A percentile compares a stretch with the other conserved stretches of the same genome.
These are phyloP conservation scores for Noturus placidus DNA, from an alignment of 2,113 vertebrate species.

Conservation along the genomic window DNA sequence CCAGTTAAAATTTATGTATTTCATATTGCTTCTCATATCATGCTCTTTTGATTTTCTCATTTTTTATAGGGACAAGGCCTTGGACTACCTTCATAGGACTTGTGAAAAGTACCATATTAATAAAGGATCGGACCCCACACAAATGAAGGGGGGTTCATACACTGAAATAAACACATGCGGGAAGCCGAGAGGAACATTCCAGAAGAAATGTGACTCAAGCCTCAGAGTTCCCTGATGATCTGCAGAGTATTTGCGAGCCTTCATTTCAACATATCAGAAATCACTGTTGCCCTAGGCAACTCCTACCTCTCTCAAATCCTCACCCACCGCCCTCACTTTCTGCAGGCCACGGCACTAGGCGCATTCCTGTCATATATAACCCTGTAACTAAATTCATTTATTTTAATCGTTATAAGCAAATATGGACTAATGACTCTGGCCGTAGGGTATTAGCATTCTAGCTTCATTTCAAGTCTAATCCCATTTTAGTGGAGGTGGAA, in stretches of 20 bases:
- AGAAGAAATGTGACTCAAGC: constrained; percentile 42
- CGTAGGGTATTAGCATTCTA: constrained; percentile 19
- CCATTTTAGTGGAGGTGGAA: not conserved
- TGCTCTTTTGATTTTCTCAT: constrained; percentile 39
- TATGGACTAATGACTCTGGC: constrained; percentile 14
- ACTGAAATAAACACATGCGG: constrained; percentile 36
- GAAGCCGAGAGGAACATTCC: constrained; percentile 55
- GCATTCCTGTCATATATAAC: constrained; percentile 6
- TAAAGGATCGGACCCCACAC: constrained; percentile 28
- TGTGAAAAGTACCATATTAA: constrained; percentile 39
- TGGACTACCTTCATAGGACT: constrained; percentile 43
- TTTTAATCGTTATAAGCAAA: constrained; percentile 25
- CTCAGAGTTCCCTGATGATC: constrained; percentile 39
- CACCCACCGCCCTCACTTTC: not conserved
- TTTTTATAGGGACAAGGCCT: constrained; percentile 44
- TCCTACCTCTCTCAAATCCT: constrained; percentile 16
- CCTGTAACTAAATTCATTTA: constrained; percentile 22
- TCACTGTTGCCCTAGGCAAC: constrained; percentile 26
- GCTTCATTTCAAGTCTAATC: constrained; percentile 27
- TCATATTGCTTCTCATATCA: constrained; percentile 38
- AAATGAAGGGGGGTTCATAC: constrained; percentile 27
- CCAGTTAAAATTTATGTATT: constrained; percentile 36
- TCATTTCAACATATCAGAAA: constrained; percentile 29
- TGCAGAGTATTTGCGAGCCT: constrained; percentile 12
- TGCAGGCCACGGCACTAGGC: not conserved